These are phyloP conservation scores for Tanypteryx hageni DNA, from an alignment of 2,888 invertebrate genomes.

Conservation along the genomic window DNA sequence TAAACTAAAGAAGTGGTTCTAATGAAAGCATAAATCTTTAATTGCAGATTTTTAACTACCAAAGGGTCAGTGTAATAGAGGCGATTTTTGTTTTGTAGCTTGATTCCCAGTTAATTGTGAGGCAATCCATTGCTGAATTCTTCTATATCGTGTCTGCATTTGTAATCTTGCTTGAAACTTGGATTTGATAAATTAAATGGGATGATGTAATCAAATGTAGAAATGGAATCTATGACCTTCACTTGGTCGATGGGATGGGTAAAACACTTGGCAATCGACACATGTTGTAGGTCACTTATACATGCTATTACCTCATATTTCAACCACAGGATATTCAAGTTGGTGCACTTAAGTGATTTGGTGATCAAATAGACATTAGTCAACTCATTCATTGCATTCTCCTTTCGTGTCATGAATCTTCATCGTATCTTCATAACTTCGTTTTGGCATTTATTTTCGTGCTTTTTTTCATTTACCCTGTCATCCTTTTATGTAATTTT, in stretches of 20 bases:
- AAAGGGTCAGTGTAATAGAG: not conserved
- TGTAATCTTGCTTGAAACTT: not conserved
- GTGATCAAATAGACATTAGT: not conserved
- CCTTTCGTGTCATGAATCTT: not conserved
- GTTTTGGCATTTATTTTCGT: too few relatives aligned
- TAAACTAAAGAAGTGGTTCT: not conserved
- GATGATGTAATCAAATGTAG: not conserved
- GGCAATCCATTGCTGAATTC: not conserved
- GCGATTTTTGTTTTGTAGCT: not conserved
- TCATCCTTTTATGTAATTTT: constrained; percentile 5
- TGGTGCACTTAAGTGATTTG: not conserved
- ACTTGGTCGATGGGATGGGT: not conserved
- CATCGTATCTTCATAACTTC: too few relatives aligned
- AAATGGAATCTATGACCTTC: not conserved
- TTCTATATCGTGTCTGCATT: not conserved
- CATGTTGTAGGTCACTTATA: not conserved
- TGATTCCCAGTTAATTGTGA: not conserved
- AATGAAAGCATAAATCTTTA: not conserved
- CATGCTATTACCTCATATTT: constrained; percentile 15
- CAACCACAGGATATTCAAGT: not conserved
- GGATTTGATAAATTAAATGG: not conserved
- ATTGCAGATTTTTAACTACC: not conserved
- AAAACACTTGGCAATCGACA: not conserved
- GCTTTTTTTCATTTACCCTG: not conserved
- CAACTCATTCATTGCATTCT: not conserved